Evolutionary conservation across 2,888 invertebrate species (phyloP).

Genomic region (Trilocha varians): DNA sequence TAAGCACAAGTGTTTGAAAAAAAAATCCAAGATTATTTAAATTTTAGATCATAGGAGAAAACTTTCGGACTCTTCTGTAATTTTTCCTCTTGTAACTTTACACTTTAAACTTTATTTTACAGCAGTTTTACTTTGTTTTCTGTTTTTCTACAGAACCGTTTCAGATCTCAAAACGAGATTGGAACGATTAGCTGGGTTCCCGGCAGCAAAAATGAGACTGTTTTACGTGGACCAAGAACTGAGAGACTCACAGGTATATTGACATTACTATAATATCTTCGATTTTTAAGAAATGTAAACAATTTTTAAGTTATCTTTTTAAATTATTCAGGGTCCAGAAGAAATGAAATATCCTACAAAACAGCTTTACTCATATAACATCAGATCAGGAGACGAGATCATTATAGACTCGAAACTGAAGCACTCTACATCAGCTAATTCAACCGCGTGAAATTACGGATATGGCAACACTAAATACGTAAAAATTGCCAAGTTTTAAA

Average conservation of each 20-base stretch:
- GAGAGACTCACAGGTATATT: conserved; percentile 76
- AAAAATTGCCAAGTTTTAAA: too few relatives aligned
- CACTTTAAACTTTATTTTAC: too few relatives aligned
- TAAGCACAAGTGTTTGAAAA: too few relatives aligned
- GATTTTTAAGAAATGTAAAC: conserved; percentile 16
- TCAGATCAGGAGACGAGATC: conserved; percentile 91
- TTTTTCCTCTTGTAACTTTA: too few relatives aligned
- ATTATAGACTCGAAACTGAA: conserved; percentile 87
- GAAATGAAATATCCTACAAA: conserved; percentile 92
- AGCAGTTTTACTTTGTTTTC: too few relatives aligned
- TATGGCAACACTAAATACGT: too few relatives aligned
- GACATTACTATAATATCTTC: too few relatives aligned
- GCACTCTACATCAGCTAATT: conserved; percentile 56
- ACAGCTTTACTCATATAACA: conserved; percentile 92
- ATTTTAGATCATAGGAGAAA: too few relatives aligned
- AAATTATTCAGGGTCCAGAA: conserved; percentile 78
- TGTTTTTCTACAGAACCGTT: conserved; percentile 75
- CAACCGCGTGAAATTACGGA: conserved; percentile 30
- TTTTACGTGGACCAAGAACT: conserved; percentile 91
- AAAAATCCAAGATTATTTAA: too few relatives aligned
- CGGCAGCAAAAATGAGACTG: conserved; percentile 88
- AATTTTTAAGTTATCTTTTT: conserved; percentile 24
- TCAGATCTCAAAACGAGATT: conserved; percentile 86
- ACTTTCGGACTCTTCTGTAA: too few relatives aligned
- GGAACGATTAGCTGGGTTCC: conserved; percentile 86